Evolutionary conservation across 2,113 vertebrate species (phyloP), one percentile per base, ranked within the genome.

Genomic region (Acrocephalus kingi): DNA sequence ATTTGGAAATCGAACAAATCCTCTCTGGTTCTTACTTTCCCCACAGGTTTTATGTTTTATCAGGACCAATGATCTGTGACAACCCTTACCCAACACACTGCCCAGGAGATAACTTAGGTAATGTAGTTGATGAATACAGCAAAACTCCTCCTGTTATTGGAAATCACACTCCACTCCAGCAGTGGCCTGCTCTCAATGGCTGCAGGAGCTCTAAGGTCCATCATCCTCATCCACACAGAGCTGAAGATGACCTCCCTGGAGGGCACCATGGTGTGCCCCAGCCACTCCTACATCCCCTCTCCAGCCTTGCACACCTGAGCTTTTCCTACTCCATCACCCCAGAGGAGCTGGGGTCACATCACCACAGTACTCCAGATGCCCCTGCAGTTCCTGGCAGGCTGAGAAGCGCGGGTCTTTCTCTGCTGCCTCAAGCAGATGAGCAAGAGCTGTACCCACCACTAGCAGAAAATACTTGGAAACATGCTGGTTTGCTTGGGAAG

Each of bases 131-230:
- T 25, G 16, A 79, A 68, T 23, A 48, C 25, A 59, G 39, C 62
- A 85, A 64, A 39, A 72, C 9, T 52, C 18, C 48, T 63, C 27
- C 61, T 82, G 43, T 7, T 48, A 33, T 3, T 43, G 49, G 41
- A 78, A 66, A 72, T 56, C 11, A n/a, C 0, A 0, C 35, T 67
- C 25, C 18, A 10, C 25, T 66, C 51, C 59, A 54, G 63, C 0
- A 0, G 17, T 8, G 21, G 30, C 11, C 39, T 33, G 15, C 30
- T 46, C 41, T 67, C 58, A 41, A 3, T 0, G 1, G 30, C 58
- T 61, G n/a, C 1, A 0, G 45, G 7, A 94, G 5, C 35, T 25
- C 68, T 21, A 39, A 67, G 10, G 20, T 52, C 30, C 45, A 48
- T 28, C 28, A 64, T 19, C 75, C 45, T 76, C 3, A 3, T 16